phyloP scores from a whole-genome alignment of 2,797 vertebrate species.

The Eidolon dupreanum region DNA sequence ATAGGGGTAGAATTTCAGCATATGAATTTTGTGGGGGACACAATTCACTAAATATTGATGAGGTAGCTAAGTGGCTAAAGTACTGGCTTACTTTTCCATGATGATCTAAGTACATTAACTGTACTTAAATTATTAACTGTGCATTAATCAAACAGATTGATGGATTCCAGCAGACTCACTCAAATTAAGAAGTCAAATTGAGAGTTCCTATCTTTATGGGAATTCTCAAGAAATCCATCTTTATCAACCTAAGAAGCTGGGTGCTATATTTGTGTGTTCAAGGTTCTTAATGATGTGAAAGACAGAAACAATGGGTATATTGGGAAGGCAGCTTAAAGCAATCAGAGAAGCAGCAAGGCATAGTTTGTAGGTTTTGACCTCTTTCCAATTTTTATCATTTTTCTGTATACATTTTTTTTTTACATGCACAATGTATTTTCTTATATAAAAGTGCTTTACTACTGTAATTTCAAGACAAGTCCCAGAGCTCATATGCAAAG shows the following conservation, averaged over 20 bases:
- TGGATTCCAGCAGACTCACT: not conserved
- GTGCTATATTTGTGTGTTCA: not conserved
- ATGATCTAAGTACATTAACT: not conserved
- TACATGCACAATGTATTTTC: not conserved
- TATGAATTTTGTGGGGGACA: not conserved
- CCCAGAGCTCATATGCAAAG: not conserved
- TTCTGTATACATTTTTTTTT: not conserved
- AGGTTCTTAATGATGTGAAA: not conserved
- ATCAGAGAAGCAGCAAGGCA: not conserved
- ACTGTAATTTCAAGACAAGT: not conserved
- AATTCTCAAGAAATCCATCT: not conserved
- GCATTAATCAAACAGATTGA: not conserved
- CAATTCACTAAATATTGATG: not conserved
- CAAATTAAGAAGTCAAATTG: not conserved
- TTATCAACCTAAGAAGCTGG: not conserved
- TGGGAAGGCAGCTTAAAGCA: not conserved
- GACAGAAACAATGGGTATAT: not conserved
- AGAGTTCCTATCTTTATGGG: not conserved
- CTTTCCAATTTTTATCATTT: not conserved
- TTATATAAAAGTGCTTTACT: not conserved
- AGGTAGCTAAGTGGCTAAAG: not conserved
- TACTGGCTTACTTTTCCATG: not conserved
- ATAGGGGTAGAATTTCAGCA: not conserved
- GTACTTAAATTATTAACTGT: not conserved
- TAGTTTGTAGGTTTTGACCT: not conserved